Percentiles rank a stretch among this genome's conserved stretches.
These are phyloP conservation scores for Charanyca ferruginea DNA, from an alignment of 2,888 invertebrate species.

Conservation along the genomic window DNA sequence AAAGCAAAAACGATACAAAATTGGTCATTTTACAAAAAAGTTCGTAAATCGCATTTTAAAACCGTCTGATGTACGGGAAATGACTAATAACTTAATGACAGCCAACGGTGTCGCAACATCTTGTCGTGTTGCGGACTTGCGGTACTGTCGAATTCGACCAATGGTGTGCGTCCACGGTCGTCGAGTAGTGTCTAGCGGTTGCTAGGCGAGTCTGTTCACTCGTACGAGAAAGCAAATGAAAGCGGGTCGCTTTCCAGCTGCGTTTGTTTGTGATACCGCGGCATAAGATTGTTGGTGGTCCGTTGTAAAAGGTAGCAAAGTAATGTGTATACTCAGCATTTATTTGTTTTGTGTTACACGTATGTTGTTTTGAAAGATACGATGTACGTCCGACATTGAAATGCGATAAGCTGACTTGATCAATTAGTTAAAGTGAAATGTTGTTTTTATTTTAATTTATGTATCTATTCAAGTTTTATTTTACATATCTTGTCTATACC, in stretches of 20 bases:
- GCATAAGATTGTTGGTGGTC: constrained; percentile 34
- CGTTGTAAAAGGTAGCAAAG: constrained; percentile 32
- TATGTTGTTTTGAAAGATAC: background rate
- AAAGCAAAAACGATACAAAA: constrained; percentile 22
- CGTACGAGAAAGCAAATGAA: constrained; percentile 83
- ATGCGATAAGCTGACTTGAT: constrained; percentile 24
- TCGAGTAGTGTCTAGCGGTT: constrained; percentile 51
- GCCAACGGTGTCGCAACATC: constrained; percentile 48
- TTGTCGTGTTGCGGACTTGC: constrained; percentile 42
- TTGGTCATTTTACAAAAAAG: constrained; percentile 17
- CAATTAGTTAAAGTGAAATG: constrained; percentile 7
- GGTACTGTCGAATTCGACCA: constrained; percentile 60
- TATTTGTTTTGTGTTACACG: background rate
- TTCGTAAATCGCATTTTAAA: constrained; percentile 50
- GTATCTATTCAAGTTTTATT: constrained; percentile 5
- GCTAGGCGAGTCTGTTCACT: constrained; percentile 70
- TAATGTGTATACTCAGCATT: constrained; percentile 15
- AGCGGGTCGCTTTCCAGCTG: constrained; percentile 82
- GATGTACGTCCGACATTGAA: constrained; percentile 14
- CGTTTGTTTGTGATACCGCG: constrained; percentile 57
- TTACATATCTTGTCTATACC: background rate
- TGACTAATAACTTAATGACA: constrained; percentile 62
- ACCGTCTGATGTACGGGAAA: constrained; percentile 50
- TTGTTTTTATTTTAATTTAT: constrained; percentile 13
- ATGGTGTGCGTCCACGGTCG: constrained; percentile 62